These are phyloP conservation scores for Saxicola maurus DNA, from an alignment of 2,797 vertebrate species.

Conservation along the genomic window DNA sequence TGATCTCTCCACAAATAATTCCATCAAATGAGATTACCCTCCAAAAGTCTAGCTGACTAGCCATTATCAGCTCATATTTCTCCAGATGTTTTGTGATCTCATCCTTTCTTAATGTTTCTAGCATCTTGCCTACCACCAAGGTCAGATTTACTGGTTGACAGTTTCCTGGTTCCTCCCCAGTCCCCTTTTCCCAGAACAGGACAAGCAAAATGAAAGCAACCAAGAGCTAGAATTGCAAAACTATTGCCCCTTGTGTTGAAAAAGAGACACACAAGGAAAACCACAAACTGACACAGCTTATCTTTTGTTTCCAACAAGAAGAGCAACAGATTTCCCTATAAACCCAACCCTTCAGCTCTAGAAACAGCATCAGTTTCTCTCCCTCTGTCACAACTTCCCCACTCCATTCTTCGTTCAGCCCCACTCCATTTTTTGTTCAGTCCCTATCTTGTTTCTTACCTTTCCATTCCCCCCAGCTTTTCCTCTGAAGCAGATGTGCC, in stretches of 20 bases:
- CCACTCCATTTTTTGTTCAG: fast-evolving
- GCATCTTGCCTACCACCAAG: constrained; percentile 40
- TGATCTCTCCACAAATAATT: constrained; percentile 40
- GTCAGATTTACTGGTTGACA: constrained; percentile 37
- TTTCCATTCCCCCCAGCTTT: not conserved
- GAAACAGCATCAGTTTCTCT: not conserved
- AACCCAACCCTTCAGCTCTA: not conserved
- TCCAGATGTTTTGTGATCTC: constrained; percentile 62
- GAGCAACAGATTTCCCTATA: constrained; percentile 4
- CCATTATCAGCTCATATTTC: constrained; percentile 55
- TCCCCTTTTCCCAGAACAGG: constrained; percentile 47
- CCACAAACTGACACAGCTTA: constrained; percentile 48
- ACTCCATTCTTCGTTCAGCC: not conserved
- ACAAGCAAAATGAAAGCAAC: constrained; percentile 45
- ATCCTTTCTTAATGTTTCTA: constrained; percentile 53
- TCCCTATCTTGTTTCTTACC: not conserved
- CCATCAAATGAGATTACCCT: constrained; percentile 21
- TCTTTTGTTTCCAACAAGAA: constrained; percentile 26
- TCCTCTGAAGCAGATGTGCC: constrained; percentile 1
- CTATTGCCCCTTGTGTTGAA: constrained; percentile 38
- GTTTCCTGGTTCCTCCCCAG: constrained; percentile 52
- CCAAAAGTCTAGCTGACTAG: constrained; percentile 38
- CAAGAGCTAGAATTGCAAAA: constrained; percentile 34
- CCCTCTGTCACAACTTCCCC: not conserved
- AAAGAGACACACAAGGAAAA: constrained; percentile 33